phyloP scores from a whole-genome alignment of 2,888 invertebrate genomes.

The Ectropis crepuscularia region DNA sequence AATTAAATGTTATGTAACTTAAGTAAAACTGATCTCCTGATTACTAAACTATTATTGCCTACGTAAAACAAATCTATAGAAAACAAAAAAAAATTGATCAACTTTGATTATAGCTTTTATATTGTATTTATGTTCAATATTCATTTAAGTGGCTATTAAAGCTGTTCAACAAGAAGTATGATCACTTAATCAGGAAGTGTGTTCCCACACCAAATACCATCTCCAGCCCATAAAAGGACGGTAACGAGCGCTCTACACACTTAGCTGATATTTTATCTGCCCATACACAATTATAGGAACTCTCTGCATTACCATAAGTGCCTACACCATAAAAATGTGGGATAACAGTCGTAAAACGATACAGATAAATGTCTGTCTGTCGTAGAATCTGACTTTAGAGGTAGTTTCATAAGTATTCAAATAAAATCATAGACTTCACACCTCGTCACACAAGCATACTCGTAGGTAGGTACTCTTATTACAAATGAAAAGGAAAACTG shows the following conservation, averaged over 20 bases:
- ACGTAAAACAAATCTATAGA: no score
- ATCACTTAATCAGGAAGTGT: conserved; percentile 30
- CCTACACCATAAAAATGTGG: conserved; percentile 57
- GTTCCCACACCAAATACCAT: conserved; percentile 36
- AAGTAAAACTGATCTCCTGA: no score
- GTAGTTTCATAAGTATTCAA: conserved; percentile 1
- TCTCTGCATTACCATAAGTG: conserved; percentile 65
- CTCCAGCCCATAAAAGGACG: conserved; percentile 39
- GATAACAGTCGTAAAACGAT: conserved; percentile 50
- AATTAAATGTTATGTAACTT: no score
- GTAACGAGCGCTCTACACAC: conserved; percentile 30
- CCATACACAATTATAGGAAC: conserved; percentile 41
- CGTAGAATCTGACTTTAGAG: conserved; percentile 28
- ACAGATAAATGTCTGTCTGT: conserved; percentile 36
- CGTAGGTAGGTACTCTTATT: no score
- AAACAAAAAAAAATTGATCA: no score
- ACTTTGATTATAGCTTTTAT: background rate
- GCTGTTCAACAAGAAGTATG: conserved; percentile 8
- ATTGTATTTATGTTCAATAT: background rate
- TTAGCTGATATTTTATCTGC: conserved; percentile 39
- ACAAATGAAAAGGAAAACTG: no score
- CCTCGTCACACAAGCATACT: no score
- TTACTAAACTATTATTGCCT: no score
- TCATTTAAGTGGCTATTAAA: background rate
- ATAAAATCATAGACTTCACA: background rate